phyloP scores from a whole-genome alignment of 92 coral and sea anemone species.

The Parazoanthus darwini region DNA sequence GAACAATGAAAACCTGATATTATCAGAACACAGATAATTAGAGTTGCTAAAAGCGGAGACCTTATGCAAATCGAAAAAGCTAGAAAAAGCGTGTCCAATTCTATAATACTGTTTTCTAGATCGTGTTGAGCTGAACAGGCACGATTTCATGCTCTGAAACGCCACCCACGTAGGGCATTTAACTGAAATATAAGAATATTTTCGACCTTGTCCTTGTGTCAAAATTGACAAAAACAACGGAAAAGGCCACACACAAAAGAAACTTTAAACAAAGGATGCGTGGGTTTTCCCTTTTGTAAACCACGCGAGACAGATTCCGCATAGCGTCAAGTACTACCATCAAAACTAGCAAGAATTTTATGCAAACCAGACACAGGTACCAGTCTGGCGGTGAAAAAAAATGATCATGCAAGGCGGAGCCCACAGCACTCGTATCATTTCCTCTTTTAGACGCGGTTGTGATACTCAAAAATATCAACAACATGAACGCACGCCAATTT shows the following conservation, averaged over 20 bases:
- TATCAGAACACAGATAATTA: too few relatives aligned
- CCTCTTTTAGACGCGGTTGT: constrained; percentile 30
- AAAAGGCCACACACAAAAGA: background rate
- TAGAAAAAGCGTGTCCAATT: too few relatives aligned
- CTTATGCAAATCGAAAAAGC: too few relatives aligned
- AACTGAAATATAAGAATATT: background rate
- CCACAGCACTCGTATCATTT: constrained; percentile 11
- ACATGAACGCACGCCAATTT: background rate
- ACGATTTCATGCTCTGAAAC: background rate
- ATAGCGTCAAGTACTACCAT: background rate
- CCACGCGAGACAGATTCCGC: background rate
- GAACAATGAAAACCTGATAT: too few relatives aligned
- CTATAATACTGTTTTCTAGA: too few relatives aligned
- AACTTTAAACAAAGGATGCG: background rate
- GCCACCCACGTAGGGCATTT: background rate
- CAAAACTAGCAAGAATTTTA: background rate
- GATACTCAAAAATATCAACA: constrained; percentile 3
- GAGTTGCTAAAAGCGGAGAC: background rate
- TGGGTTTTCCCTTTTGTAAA: background rate
- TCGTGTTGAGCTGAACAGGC: too few relatives aligned
- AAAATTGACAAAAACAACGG: background rate
- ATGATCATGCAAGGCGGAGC: constrained; percentile 9
- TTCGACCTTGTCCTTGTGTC: background rate
- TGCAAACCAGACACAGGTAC: background rate
- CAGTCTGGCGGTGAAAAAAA: background rate